Evolutionary conservation across 2,888 invertebrate genomes (phyloP).

Genomic region (Hirtodrosophila alboralis): DNA sequence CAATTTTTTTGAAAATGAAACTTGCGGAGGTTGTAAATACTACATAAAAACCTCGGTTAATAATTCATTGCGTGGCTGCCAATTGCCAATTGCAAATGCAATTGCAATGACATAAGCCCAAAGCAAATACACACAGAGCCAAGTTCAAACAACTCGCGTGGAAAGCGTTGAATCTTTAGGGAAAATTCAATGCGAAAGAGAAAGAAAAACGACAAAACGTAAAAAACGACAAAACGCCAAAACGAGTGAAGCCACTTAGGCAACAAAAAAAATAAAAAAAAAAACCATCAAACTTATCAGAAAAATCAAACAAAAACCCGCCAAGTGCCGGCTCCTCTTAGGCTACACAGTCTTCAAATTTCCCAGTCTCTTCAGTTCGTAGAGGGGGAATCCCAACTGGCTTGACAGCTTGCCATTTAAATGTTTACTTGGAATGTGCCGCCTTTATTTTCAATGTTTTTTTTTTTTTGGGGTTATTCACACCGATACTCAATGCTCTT

Average conservation of each 20-base stretch:
- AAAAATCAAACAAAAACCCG: conserved; percentile 38
- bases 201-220: conserved; percentile 50
- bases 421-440: conserved; percentile 46
- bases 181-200: conserved; percentile 55
- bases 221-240: conserved; percentile 38
- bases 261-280: conserved; percentile 34
- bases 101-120: conserved; percentile 69
- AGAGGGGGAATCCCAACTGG: conserved; percentile 33
- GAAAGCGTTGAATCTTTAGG: conserved; percentile 56
- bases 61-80: conserved; percentile 67
- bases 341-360: conserved; percentile 1
- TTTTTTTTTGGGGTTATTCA: conserved; percentile 67
- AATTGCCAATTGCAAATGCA: conserved; percentile 13
- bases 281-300: conserved; percentile 50
- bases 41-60: conserved; percentile 63
- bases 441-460: too few species aligned
- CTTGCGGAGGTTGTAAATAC: conserved; percentile 11
- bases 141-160: conserved; percentile 66
- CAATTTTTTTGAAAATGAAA: conserved; percentile 67
- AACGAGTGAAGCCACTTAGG: conserved; percentile 49
- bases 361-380: background rate
- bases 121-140: conserved; percentile 47
- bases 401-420: conserved; percentile 50
- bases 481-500: conserved; percentile 36
- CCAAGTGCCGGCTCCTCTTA: conserved; percentile 12